These are phyloP conservation scores for Coracias cyanogaster DNA, from an alignment of 2,797 vertebrate genomes.

Conservation along the genomic window DNA sequence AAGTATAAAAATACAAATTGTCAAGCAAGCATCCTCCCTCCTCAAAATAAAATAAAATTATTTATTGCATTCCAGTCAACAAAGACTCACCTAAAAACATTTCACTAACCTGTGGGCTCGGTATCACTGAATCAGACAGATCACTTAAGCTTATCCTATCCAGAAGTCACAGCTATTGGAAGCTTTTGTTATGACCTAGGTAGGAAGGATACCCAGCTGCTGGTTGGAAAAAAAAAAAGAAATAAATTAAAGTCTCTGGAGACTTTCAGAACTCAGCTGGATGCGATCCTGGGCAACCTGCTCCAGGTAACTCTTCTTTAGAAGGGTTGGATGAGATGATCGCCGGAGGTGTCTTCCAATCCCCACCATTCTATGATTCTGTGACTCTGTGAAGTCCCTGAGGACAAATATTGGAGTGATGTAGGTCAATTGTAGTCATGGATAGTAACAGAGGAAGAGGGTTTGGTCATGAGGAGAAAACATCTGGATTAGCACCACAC, in stretches of 20 bases:
- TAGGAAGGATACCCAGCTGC: not conserved
- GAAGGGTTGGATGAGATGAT: no score
- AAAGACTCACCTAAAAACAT: not conserved
- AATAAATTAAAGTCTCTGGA: no score
- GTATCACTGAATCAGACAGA: not conserved
- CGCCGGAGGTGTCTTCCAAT: no score
- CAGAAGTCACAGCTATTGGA: not conserved
- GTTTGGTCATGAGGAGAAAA: not conserved
- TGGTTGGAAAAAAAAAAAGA: not conserved
- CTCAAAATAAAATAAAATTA: not conserved
- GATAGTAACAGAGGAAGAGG: not conserved
- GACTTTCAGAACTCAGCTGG: no score
- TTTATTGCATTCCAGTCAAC: not conserved
- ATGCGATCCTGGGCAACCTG: no score
- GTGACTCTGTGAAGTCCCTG: not conserved
- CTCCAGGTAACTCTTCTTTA: no score
- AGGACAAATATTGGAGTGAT: not conserved
- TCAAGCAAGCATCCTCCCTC: not conserved
- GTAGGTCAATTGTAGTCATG: not conserved
- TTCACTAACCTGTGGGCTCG: not conserved
- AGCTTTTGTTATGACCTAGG: not conserved
- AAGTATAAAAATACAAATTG: not conserved
- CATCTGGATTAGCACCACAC: not conserved
- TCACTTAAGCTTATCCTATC: not conserved
- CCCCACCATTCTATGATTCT: no score